These are phyloP conservation scores for Alectoris magna DNA, from an alignment of 2,797 vertebrate species.

Conservation along the genomic window DNA sequence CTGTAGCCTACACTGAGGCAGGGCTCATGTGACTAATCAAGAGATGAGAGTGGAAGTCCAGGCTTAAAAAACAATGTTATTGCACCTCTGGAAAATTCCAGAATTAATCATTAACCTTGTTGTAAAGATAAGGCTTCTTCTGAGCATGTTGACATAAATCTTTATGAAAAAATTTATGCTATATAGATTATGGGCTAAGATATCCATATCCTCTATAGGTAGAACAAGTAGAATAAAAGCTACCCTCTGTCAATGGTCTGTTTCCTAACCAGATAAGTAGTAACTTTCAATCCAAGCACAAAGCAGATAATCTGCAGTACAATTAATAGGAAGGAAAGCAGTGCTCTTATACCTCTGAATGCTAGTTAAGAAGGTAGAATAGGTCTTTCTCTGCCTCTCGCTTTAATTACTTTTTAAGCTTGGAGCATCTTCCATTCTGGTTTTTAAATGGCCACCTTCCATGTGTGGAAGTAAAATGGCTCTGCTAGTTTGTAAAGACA, in stretches of 20 bases:
- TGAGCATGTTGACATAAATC: neutral
- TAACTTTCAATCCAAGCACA: neutral
- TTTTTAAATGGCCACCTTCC: neutral
- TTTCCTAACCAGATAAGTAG: neutral
- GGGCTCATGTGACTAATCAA: neutral
- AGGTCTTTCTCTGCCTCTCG: neutral
- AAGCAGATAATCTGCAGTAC: neutral
- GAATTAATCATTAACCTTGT: conserved; percentile 8
- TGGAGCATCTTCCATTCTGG: neutral
- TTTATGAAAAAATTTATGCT: neutral
- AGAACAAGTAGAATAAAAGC: neutral
- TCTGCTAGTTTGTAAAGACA: neutral
- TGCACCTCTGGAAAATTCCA: neutral
- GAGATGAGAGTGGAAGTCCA: neutral
- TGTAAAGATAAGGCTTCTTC: neutral
- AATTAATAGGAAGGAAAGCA: neutral
- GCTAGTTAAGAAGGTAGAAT: neutral
- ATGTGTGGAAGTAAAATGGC: neutral
- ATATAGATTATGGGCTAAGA: neutral
- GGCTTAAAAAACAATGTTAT: neutral
- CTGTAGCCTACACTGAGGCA: neutral
- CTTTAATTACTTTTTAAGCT: neutral
- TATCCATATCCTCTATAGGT: neutral
- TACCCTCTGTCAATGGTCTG: neutral
- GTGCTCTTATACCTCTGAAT: neutral